Percentiles rank a stretch among this genome's conserved stretches.
Evolutionary conservation across 2,797 vertebrate species (phyloP).

Genomic region (Huso huso): DNA sequence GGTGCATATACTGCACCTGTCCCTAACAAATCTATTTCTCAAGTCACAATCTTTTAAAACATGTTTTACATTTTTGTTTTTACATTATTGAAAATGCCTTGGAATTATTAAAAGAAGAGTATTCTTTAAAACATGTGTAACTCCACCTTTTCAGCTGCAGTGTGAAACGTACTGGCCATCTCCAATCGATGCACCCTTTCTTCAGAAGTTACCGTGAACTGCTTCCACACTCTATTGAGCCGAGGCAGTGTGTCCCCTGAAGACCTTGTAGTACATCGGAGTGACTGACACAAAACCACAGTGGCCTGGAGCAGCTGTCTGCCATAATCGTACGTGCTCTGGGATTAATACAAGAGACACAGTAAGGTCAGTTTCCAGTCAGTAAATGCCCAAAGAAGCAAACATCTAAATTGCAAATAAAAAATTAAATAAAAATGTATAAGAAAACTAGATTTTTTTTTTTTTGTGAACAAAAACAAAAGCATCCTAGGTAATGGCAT

Average conservation of each 20-base stretch:
- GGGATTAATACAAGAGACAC: constrained; percentile 9
- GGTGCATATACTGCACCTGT: too few species aligned
- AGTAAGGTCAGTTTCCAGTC: neutral
- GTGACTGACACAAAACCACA: constrained; percentile 90
- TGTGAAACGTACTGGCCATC: constrained; percentile 80
- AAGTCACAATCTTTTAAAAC: too few species aligned
- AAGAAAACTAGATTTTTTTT: too few species aligned
- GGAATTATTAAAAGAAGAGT: too few species aligned
- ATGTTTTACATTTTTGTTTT: too few species aligned
- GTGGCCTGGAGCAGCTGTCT: constrained; percentile 94
- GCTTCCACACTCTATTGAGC: constrained; percentile 94
- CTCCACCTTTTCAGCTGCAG: constrained; percentile 76
- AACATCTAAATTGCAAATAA: too few species aligned
- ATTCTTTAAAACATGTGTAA: too few species aligned
- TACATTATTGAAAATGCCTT: too few species aligned
- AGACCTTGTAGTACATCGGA: constrained; percentile 87
- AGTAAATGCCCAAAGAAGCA: neutral
- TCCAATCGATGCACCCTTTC: constrained; percentile 85
- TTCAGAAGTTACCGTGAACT: constrained; percentile 85
- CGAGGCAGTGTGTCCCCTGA: constrained; percentile 92
- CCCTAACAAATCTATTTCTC: too few species aligned
- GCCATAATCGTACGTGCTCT: constrained; percentile 97
- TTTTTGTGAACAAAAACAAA: too few species aligned
- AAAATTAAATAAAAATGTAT: too few species aligned
- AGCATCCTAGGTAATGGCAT: too few species aligned